Evolutionary conservation across 2,888 invertebrate species (phyloP).

Genomic region (Malacosoma neustria): DNA sequence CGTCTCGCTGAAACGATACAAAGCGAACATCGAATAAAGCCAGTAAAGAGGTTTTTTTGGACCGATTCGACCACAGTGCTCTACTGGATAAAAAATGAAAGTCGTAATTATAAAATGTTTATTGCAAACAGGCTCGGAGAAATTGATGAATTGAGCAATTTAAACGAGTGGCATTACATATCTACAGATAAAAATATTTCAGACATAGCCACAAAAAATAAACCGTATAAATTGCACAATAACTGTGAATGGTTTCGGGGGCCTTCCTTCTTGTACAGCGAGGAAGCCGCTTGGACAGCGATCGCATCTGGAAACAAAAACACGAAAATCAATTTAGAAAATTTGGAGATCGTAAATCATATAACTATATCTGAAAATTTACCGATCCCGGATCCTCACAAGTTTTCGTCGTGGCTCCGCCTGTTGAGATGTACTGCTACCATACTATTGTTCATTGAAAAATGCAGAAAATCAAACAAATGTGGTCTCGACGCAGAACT

Average conservation of each 20-base stretch:
- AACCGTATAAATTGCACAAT: background rate
- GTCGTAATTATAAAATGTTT: slow-evolving; percentile 13
- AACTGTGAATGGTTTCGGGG: slow-evolving; percentile 6
- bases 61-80: slow-evolving; percentile 15
- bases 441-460: slow-evolving; percentile 6
- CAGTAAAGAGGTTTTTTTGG: slow-evolving; percentile 9
- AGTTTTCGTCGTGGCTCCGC: slow-evolving; percentile 5
- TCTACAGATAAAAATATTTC: slow-evolving; percentile 16
- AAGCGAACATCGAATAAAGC: slow-evolving; percentile 2
- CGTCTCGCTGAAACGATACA: slow-evolving; percentile 6
- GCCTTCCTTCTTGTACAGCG: slow-evolving; percentile 3
- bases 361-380: too few relatives aligned
- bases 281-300: background rate
- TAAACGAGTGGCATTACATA: slow-evolving; percentile 20
- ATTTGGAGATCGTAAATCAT: background rate
- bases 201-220: slow-evolving; percentile 9
- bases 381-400: slow-evolving; percentile 2
- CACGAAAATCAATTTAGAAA: background rate
- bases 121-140: slow-evolving; percentile 16
- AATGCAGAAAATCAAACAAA: slow-evolving; percentile 1
- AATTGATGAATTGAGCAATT: slow-evolving; percentile 13
- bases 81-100: slow-evolving; percentile 13
- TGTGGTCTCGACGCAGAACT: background rate
- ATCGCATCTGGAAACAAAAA: background rate
- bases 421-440: slow-evolving; percentile 5